These are phyloP conservation scores for Peromyscus maniculatus DNA, from an alignment of 2,113 vertebrate species.

Conservation along the genomic window DNA sequence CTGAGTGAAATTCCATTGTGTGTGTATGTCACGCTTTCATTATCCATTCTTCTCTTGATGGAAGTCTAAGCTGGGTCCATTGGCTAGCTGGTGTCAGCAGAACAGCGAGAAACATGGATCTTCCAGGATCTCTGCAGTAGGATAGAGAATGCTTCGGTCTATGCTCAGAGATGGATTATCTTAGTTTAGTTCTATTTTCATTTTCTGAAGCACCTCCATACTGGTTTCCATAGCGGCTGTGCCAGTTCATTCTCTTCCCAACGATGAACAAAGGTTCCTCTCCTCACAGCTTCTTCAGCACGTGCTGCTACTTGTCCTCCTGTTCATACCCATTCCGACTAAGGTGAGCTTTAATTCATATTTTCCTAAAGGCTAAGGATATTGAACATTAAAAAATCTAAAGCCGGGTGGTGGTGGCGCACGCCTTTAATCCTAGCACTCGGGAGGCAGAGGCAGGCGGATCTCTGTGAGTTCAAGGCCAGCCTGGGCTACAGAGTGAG, in stretches of 20 bases:
- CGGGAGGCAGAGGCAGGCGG: no score
- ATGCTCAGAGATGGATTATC: not conserved
- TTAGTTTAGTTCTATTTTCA: no score
- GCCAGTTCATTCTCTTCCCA: not conserved
- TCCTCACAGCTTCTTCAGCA: not conserved
- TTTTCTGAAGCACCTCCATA: not conserved
- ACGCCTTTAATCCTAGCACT: no score
- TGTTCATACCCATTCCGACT: not conserved
- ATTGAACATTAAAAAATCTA: not conserved
- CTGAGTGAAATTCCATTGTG: not conserved
- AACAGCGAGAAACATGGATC: not conserved
- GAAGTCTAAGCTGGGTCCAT: not conserved
- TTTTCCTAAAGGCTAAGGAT: not conserved
- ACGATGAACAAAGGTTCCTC: not conserved
- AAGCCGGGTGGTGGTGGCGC: no score
- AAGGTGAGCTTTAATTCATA: no score
- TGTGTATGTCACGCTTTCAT: fast-evolving
- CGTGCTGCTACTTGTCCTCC: no score
- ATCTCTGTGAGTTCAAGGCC: no score
- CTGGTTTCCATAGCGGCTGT: not conserved
- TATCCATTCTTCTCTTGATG: not conserved
- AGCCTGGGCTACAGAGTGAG: no score
- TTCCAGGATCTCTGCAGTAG: not conserved
- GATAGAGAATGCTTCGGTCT: not conserved
- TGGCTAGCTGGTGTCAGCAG: not conserved